A percentile compares a stretch with the other conserved stretches of the same genome.
Evolutionary conservation across 1,140 invertebrate genomes (phyloP).

Genomic region (Heliconius nattereri): DNA sequence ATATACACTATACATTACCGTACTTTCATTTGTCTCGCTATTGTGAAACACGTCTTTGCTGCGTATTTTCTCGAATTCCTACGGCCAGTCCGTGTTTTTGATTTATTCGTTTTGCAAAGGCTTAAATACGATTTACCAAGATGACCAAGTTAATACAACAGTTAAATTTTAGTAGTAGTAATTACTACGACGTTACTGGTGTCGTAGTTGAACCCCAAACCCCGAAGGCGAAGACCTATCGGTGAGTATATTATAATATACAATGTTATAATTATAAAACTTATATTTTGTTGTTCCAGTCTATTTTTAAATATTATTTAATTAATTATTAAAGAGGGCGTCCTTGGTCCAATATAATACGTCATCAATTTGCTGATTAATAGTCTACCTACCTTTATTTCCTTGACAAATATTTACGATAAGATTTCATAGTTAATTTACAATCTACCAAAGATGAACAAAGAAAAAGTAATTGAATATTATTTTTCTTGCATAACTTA

Average conservation of each 20-base stretch:
- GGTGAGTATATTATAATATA: constrained; percentile 55
- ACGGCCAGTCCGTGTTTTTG: constrained; percentile 73
- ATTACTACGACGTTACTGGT: constrained; percentile 64
- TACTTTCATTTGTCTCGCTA: constrained; percentile 37
- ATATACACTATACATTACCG: constrained; percentile 14
- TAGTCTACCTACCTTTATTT: constrained; percentile 9
- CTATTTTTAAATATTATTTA: not conserved
- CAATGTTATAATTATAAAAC: constrained; percentile 11
- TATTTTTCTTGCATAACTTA: not conserved
- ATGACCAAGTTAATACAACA: constrained; percentile 79
- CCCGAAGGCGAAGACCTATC: constrained; percentile 56
- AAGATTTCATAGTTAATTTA: not conserved
- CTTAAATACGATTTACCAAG: constrained; percentile 75
- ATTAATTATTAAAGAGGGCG: not conserved
- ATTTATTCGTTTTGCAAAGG: constrained; percentile 62
- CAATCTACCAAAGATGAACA: not conserved
- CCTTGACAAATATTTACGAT: not conserved
- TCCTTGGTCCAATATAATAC: constrained; percentile 34
- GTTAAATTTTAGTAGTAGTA: constrained; percentile 80
- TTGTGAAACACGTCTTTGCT: constrained; percentile 58
- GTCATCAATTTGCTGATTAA: constrained; percentile 23
- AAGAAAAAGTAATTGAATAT: not conserved
- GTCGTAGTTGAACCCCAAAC: constrained; percentile 57
- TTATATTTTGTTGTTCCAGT: constrained; percentile 22
- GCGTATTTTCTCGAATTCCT: constrained; percentile 55